A percentile compares a stretch with the other conserved stretches of the same genome.
phyloP scores from a whole-genome alignment of 1,140 invertebrate species.

The Platyscapa corneri region DNA sequence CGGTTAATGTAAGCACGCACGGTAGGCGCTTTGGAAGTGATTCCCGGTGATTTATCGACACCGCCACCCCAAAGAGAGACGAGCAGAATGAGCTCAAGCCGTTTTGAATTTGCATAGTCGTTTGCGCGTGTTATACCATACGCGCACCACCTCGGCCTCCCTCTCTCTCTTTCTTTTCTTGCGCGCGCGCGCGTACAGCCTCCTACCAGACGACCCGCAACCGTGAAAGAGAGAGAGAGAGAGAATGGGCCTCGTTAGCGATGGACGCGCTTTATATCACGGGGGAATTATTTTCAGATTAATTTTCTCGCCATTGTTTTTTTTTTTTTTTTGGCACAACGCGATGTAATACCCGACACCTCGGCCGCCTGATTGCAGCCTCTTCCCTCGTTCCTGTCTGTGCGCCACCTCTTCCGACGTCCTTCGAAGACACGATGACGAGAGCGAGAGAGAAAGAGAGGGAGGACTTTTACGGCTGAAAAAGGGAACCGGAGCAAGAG shows the following conservation, averaged over 20 bases:
- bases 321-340: slow-evolving; percentile 7
- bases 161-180: neutral
- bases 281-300: slow-evolving; percentile 40
- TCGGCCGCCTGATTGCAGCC: neutral
- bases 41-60: slow-evolving; percentile 64
- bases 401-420: neutral
- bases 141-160: neutral
- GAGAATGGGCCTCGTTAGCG: slow-evolving; percentile 8
- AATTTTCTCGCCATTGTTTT: slow-evolving; percentile 21
- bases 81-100: neutral
- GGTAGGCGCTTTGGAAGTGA: slow-evolving; percentile 64
- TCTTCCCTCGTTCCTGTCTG: too few species aligned
- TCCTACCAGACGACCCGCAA: neutral
- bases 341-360: neutral
- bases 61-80: slow-evolving; percentile 57
- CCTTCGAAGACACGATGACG: too few species aligned
- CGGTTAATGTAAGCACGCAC: slow-evolving; percentile 56
- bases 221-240: neutral
- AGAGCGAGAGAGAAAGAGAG: neutral
- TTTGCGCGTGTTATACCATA: slow-evolving; percentile 38
- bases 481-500: too few species aligned
- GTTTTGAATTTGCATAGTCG: slow-evolving; percentile 50
- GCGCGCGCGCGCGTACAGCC: neutral
- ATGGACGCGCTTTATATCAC: slow-evolving; percentile 9
- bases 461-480: too few species aligned